Evolutionary conservation across 2,888 invertebrate species (phyloP).

Genomic region (Leptopilina syphax): DNA sequence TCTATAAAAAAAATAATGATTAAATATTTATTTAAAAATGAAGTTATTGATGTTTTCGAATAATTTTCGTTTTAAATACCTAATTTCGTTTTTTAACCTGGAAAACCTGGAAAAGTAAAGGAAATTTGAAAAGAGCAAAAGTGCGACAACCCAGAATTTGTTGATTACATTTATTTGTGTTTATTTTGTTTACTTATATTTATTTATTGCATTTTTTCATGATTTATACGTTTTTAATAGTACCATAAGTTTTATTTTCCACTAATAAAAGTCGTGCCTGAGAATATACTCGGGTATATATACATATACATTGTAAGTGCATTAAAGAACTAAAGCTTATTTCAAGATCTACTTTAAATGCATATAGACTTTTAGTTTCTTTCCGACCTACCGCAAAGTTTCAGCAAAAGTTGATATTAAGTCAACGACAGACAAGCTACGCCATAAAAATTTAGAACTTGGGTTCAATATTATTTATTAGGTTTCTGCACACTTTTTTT

Average conservation of each 20-base stretch:
- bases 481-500: background rate
- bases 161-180: no score
- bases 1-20: no score
- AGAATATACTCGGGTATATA: background rate
- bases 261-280: background rate
- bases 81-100: no score
- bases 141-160: background rate
- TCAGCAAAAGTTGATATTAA: conserved; percentile 13
- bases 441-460: conserved; percentile 21
- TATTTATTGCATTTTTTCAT: background rate
- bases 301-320: conserved; percentile 32
- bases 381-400: conserved; percentile 40
- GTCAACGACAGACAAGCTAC: conserved; percentile 19
- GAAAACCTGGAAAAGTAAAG: no score
- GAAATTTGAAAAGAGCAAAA: no score
- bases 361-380: conserved; percentile 48
- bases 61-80: no score
- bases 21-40: no score
- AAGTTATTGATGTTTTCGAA: no score
- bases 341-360: conserved; percentile 48
- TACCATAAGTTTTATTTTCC: conserved; percentile 10
- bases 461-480: conserved; percentile 23
- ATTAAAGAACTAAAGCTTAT: conserved; percentile 45
- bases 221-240: background rate
- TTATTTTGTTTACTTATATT: background rate